phyloP scores from a whole-genome alignment of 2,888 invertebrate genomes.

The Margaritifera margaritifera region DNA sequence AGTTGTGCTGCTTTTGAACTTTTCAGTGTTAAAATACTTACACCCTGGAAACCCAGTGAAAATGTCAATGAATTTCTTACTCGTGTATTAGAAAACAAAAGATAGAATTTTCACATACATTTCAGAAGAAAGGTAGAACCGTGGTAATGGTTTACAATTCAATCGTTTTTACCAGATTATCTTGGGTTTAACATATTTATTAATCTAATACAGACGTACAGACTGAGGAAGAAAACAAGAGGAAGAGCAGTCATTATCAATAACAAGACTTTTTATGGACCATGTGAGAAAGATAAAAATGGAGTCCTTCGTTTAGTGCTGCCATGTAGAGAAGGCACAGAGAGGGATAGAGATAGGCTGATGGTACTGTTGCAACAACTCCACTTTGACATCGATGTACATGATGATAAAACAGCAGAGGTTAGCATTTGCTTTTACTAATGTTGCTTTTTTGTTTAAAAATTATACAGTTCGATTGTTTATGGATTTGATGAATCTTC shows the following conservation, averaged over 20 bases:
- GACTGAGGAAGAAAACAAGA: constrained; percentile 34
- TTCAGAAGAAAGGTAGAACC: too few relatives aligned
- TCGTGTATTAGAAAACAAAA: too few relatives aligned
- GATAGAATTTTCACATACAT: too few relatives aligned
- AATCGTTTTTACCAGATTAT: background rate
- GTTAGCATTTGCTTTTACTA: too few relatives aligned
- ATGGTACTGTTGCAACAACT: constrained; percentile 35
- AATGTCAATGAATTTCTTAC: too few relatives aligned
- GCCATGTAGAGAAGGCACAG: constrained; percentile 35
- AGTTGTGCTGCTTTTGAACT: too few relatives aligned
- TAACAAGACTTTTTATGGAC: constrained; percentile 36
- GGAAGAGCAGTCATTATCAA: constrained; percentile 45
- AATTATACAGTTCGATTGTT: too few relatives aligned
- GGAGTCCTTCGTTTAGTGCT: constrained; percentile 20
- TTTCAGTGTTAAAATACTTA: too few relatives aligned
- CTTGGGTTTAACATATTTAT: background rate
- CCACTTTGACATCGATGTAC: constrained; percentile 33
- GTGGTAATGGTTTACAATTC: too few relatives aligned
- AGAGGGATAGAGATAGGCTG: constrained; percentile 29
- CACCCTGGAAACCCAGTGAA: too few relatives aligned
- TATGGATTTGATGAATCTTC: too few relatives aligned
- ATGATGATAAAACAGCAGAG: constrained; percentile 17
- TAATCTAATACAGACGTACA: constrained; percentile 30
- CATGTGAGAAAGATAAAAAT: constrained; percentile 15
- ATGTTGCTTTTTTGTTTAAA: too few relatives aligned